Evolutionary conservation across 1,140 invertebrate genomes (phyloP).

Genomic region (Gonatopus flavifemur): DNA sequence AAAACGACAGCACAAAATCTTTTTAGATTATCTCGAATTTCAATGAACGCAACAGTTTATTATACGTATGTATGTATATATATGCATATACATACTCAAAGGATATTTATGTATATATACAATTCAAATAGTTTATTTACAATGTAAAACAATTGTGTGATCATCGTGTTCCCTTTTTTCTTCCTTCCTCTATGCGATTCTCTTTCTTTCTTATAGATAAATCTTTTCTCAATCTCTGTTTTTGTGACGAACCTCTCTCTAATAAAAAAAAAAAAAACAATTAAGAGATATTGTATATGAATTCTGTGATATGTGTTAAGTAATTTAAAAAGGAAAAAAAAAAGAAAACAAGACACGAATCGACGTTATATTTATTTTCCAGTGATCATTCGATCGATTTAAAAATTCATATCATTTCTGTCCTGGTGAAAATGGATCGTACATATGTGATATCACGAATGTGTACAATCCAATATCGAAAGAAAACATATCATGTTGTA

Average conservation of each 20-base stretch:
- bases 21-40: background rate
- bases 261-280: too few species aligned
- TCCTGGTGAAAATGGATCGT: too few species aligned
- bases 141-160: background rate
- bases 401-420: too few species aligned
- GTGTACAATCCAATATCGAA: too few species aligned
- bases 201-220: background rate
- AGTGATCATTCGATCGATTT: too few species aligned
- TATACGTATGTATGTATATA: background rate
- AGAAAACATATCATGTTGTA: too few species aligned
- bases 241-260: too few species aligned
- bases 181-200: background rate
- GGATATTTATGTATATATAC: too few species aligned
- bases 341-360: background rate
- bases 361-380: too few species aligned
- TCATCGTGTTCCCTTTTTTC: background rate
- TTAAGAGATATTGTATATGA: constrained; percentile 44
- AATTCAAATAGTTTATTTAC: too few species aligned
- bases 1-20: background rate
- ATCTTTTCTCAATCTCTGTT: too few species aligned
- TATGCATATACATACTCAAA: background rate
- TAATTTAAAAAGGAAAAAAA: constrained; percentile 30
- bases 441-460: too few species aligned
- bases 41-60: background rate
- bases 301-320: constrained; percentile 57